Evolutionary conservation across 2,888 invertebrate species (phyloP).

Genomic region (Euproctis similis): DNA sequence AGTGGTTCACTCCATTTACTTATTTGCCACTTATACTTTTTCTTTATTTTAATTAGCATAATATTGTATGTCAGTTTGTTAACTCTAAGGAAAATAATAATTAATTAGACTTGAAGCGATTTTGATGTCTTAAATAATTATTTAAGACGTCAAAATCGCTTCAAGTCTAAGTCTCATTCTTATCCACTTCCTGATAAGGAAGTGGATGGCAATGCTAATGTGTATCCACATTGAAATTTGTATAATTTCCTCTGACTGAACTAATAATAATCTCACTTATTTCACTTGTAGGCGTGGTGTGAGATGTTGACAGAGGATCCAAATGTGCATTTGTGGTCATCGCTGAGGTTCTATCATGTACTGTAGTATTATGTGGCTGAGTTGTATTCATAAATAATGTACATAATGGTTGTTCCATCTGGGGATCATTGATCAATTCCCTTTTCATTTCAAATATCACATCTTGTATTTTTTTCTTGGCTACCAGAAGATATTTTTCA

Average conservation of each 20-base stretch:
- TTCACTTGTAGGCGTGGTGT: constrained; percentile 46
- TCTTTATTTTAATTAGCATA: too few species aligned
- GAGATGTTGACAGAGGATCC: constrained; percentile 42
- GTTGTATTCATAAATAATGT: constrained; percentile 41
- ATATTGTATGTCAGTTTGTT: too few species aligned
- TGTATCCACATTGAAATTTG: constrained; percentile 62
- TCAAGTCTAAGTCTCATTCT: constrained; percentile 34
- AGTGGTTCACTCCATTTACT: too few species aligned
- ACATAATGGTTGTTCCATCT: constrained; percentile 38
- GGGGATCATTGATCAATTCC: constrained; percentile 64
- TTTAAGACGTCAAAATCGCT: too few species aligned
- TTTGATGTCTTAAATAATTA: too few species aligned
- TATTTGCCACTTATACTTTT: too few species aligned
- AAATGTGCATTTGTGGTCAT: constrained; percentile 48
- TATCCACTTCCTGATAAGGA: constrained; percentile 55
- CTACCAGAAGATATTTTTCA: constrained; percentile 70
- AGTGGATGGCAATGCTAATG: constrained; percentile 64
- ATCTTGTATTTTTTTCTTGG: constrained; percentile 78
- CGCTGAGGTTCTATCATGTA: constrained; percentile 43
- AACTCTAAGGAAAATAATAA: too few species aligned
- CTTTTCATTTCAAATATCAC: constrained; percentile 77
- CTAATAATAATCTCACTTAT: constrained; percentile 61
- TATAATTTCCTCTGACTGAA: constrained; percentile 52
- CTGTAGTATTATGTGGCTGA: constrained; percentile 29
- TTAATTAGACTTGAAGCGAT: too few species aligned